These are phyloP conservation scores for Spodoptera littoralis DNA, from an alignment of 2,888 invertebrate species.

Conservation along the genomic window DNA sequence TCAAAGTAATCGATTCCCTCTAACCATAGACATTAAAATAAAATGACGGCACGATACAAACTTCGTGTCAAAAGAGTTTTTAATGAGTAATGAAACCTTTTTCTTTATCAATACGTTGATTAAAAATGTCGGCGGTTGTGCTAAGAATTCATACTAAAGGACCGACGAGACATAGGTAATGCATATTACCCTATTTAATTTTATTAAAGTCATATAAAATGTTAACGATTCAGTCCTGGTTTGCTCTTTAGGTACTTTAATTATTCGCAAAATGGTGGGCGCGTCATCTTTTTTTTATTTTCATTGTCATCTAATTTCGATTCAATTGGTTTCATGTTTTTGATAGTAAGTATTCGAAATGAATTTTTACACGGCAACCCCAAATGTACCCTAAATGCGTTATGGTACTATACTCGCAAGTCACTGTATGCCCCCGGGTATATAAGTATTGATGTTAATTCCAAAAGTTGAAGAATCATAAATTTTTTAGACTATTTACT, in stretches of 20 bases:
- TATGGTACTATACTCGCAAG: too few species aligned
- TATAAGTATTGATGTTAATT: too few species aligned
- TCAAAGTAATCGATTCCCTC: slow-evolving; percentile 49
- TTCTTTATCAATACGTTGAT: slow-evolving; percentile 60
- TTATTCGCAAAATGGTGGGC: slow-evolving; percentile 27
- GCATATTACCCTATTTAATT: slow-evolving; percentile 48
- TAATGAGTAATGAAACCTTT: slow-evolving; percentile 58
- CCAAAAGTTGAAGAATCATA: too few species aligned
- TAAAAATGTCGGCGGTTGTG: slow-evolving; percentile 48
- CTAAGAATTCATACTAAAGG: slow-evolving; percentile 42
- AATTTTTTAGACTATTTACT: too few species aligned
- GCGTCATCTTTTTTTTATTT: slow-evolving; percentile 25
- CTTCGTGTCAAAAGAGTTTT: slow-evolving; percentile 46
- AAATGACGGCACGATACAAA: slow-evolving; percentile 46
- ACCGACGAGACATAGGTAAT: slow-evolving; percentile 31
- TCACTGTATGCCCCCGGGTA: too few species aligned
- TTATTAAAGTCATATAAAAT: slow-evolving; percentile 30
- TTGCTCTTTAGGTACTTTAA: slow-evolving; percentile 38
- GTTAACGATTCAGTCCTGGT: slow-evolving; percentile 45
- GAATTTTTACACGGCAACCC: too few species aligned
- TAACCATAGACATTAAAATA: slow-evolving; percentile 53
- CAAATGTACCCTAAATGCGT: too few species aligned
- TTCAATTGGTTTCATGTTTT: too few species aligned
- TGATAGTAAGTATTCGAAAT: too few species aligned
- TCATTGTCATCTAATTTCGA: slow-evolving; percentile 3